These are phyloP conservation scores for Syncerus caffer DNA, from an alignment of 2,797 vertebrate genomes.

Conservation along the genomic window DNA sequence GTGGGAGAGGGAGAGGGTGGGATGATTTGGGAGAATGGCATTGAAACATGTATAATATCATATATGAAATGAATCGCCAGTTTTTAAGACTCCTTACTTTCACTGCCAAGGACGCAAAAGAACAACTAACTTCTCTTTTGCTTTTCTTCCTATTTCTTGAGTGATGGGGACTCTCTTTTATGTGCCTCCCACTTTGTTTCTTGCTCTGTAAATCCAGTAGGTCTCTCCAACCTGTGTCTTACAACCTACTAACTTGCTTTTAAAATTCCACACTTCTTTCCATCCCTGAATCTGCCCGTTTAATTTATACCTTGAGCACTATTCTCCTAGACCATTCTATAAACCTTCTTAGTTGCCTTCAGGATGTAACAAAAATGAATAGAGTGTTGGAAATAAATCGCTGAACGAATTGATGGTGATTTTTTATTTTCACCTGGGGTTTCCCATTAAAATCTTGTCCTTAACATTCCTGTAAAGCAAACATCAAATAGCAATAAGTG, in stretches of 20 bases:
- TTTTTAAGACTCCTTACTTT: background rate
- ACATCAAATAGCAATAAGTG: background rate
- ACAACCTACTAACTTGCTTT: background rate
- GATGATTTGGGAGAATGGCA: too few species aligned
- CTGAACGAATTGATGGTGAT: background rate
- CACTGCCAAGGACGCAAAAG: background rate
- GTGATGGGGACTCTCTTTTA: background rate
- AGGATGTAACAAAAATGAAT: background rate
- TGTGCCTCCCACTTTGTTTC: background rate
- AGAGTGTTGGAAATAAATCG: background rate
- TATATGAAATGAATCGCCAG: too few species aligned
- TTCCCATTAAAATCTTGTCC: background rate
- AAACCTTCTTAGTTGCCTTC: background rate
- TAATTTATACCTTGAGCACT: background rate
- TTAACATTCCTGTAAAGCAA: background rate
- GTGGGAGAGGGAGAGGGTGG: too few species aligned
- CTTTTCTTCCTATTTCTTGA: background rate
- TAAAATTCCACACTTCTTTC: background rate
- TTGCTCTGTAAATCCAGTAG: background rate
- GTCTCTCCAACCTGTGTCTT: background rate
- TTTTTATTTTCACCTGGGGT: background rate
- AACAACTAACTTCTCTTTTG: background rate
- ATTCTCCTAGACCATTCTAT: background rate
- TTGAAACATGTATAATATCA: too few species aligned
- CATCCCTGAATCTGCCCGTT: background rate